phyloP scores from a whole-genome alignment of 2,113 vertebrate genomes.

The Ploceus nigricollis region DNA sequence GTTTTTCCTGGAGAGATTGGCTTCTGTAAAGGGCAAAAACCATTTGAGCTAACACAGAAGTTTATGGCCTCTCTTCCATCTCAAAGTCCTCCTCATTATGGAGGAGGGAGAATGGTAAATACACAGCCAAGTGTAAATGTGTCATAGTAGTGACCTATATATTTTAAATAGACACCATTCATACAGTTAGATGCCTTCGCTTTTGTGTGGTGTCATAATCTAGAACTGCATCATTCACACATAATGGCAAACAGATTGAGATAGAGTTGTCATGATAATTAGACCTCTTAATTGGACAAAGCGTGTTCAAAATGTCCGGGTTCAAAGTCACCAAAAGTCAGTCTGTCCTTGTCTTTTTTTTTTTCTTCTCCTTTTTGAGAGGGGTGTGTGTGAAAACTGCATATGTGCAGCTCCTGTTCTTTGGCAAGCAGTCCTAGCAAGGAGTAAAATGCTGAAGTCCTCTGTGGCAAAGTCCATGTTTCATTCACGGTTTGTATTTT shows the following conservation, averaged over 20 bases:
- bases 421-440: background rate
- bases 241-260: background rate
- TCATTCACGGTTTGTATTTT: background rate
- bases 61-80: background rate
- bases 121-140: background rate
- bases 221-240: background rate
- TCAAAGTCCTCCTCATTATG: background rate
- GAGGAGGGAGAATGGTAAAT: background rate
- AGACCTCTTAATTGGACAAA: background rate
- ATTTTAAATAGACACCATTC: background rate
- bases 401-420: background rate
- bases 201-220: background rate
- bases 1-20: background rate
- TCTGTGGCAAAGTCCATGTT: background rate
- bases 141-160: background rate
- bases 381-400: background rate
- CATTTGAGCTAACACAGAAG: background rate
- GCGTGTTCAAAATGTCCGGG: fast-evolving
- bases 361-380: background rate
- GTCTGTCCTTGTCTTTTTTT: background rate
- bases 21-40: background rate
- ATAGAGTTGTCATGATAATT: background rate
- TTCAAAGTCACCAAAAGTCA: background rate
- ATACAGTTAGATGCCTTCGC: background rate
- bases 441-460: background rate